These are phyloP conservation scores for Nasonia oneida DNA, from an alignment of 2,888 invertebrate species.

Conservation along the genomic window DNA sequence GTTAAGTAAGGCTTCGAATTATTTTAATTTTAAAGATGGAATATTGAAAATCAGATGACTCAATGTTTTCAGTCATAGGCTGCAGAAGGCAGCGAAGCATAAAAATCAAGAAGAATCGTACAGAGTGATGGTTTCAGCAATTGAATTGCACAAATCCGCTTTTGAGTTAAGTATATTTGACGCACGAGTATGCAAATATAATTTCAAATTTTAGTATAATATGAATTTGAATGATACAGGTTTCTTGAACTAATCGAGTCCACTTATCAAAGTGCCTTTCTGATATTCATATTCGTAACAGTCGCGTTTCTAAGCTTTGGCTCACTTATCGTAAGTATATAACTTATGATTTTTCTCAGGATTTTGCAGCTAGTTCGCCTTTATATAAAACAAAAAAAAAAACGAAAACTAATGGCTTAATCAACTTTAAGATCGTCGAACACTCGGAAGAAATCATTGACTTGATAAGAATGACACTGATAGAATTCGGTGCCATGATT, in stretches of 20 bases:
- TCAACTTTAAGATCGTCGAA: neutral
- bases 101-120: neutral
- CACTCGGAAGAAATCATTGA: neutral
- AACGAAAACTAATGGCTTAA: neutral
- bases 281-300: neutral
- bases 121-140: slow-evolving; percentile 5
- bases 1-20: neutral
- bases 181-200: neutral
- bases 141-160: neutral
- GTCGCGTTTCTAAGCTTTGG: neutral
- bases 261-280: slow-evolving; percentile 1
- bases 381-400: neutral
- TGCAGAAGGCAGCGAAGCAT: neutral
- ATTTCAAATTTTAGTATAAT: neutral
- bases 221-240: neutral
- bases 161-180: slow-evolving; percentile 20
- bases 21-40: no score
- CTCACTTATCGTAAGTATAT: no score
- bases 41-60: neutral
- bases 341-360: neutral
- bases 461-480: neutral
- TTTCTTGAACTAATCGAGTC: slow-evolving; percentile 15
- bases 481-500: neutral
- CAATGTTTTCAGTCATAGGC: neutral
- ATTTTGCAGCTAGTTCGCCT: neutral